Evolutionary conservation across 2,113 vertebrate species (phyloP).

Genomic region (human): DNA sequence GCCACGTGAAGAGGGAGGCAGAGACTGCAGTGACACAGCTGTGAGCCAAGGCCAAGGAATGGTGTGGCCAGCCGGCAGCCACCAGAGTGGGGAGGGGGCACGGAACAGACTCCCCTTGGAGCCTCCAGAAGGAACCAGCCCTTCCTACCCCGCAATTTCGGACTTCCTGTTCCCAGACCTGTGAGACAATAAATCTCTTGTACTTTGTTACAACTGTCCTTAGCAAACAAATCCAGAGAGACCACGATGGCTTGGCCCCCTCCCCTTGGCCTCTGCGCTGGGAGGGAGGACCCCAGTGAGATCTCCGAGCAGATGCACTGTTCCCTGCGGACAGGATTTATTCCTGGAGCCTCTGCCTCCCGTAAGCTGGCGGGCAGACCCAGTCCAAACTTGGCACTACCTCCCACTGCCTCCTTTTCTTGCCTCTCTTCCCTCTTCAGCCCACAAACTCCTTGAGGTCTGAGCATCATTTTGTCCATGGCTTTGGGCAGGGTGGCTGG

Average conservation of each 20-base stretch:
- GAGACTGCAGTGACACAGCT: fast-evolving
- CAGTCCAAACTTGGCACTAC: fast-evolving
- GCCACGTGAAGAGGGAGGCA: fast-evolving
- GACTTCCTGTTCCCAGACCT: background rate
- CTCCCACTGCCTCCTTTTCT: background rate
- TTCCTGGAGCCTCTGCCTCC: fast-evolving
- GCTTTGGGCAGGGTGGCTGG: background rate
- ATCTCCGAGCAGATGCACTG: fast-evolving
- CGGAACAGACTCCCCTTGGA: fast-evolving
- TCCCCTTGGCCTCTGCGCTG: background rate
- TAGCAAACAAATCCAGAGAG: background rate
- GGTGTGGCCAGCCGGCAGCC: background rate
- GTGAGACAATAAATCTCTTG: fast-evolving
- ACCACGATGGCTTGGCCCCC: fast-evolving
- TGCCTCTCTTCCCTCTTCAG: background rate
- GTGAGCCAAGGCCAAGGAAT: fast-evolving
- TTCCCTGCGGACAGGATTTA: fast-evolving
- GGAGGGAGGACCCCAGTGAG: background rate
- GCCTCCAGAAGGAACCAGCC: background rate
- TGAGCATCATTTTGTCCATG: fast-evolving
- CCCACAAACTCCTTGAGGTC: background rate
- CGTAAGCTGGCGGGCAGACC: fast-evolving
- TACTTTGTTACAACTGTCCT: background rate
- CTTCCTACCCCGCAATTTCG: background rate
- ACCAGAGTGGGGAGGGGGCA: background rate